A percentile compares a stretch with the other conserved stretches of the same genome.
Evolutionary conservation across 2,888 invertebrate species (phyloP).

Genomic region (Melitaea athalia): DNA sequence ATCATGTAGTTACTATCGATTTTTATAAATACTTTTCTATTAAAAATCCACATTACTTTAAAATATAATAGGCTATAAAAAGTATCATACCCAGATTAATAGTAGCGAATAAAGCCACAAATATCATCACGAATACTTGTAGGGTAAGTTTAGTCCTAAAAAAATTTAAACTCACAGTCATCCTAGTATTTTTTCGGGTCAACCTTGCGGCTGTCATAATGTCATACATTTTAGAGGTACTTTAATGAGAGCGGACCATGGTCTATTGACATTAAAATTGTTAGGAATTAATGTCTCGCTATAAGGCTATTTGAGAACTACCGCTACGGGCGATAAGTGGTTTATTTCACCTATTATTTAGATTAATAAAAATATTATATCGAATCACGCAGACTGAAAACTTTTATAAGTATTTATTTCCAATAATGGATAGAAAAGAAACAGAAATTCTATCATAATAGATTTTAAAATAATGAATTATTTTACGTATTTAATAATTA

Average conservation of each 20-base stretch:
- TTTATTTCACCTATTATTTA: constrained; percentile 7
- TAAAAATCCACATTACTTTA: not conserved
- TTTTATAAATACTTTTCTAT: not conserved
- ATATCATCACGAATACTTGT: not conserved
- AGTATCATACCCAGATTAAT: not conserved
- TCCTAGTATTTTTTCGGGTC: constrained; percentile 44
- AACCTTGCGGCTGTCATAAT: constrained; percentile 56
- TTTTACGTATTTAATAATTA: too few species aligned
- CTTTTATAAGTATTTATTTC: not conserved
- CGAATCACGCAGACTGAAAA: not conserved
- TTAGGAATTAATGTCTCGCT: constrained; percentile 45
- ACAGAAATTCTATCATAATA: too few species aligned
- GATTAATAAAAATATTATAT: constrained; percentile 5
- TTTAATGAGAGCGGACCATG: constrained; percentile 48
- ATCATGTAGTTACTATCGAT: too few species aligned
- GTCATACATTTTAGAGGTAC: constrained; percentile 58
- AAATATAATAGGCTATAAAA: not conserved
- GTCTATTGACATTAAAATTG: constrained; percentile 53
- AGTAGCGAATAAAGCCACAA: not conserved
- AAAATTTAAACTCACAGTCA: constrained; percentile 20
- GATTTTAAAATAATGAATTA: too few species aligned
- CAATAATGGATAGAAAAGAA: too few species aligned
- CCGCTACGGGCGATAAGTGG: constrained; percentile 18
- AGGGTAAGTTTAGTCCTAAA: not conserved
- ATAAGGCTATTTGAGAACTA: constrained; percentile 30